Evolutionary conservation across 2,113 vertebrate genomes (phyloP), one percentile per base, ranked within the genome.

Genomic region (Hemiscyllium ocellatum): DNA sequence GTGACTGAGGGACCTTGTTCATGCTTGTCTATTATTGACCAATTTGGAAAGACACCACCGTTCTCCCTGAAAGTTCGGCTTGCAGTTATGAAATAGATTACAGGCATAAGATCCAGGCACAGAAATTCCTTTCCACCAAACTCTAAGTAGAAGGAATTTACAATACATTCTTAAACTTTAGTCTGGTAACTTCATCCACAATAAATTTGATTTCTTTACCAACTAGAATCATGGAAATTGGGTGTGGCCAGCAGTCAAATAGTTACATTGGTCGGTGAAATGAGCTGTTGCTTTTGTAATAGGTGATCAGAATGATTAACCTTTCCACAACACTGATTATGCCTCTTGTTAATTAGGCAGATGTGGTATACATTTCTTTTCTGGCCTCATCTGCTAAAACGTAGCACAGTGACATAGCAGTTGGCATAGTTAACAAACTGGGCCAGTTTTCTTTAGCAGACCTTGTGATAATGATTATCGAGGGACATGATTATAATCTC

Each of bases 331-430:
- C 22, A 61, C n/a, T 2, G n/a, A 65, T 65, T 83, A 37, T 83
- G n/a, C n/a, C 17, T 66, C 61, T 65, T 68, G 89, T 93, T 65
- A 66, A 93, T 93, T 93, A 66, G n/a, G 61, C 61, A 93, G 89
- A 37, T 91, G 29, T 17, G 4, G 56, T 19, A 0, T 6, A 91
- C 5, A n/a, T 66, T 7, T 65, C 61, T 12, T 61, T 61, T 91
- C 61, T 91, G 56, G 26, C 13, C 13, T 8, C 89, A 61, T 33
- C 56, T n/a, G 24, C 7, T 61, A 37, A 17, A 91, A n/a, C 17
- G 33, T 93, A 33, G 5, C 61, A 93, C 33, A 37, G 61, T 66
- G 61, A 22, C 33, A 66, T 37, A 20, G 37, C 4, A 37, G 89
- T 93, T 93, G 61, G 89, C 80, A 66, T 68, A 19, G 20, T 93